A percentile compares a stretch with the other conserved stretches of the same genome.
Conservation (phyloP, 2,113 vertebrate genomes). For the Melanocharis versteri region DNA sequence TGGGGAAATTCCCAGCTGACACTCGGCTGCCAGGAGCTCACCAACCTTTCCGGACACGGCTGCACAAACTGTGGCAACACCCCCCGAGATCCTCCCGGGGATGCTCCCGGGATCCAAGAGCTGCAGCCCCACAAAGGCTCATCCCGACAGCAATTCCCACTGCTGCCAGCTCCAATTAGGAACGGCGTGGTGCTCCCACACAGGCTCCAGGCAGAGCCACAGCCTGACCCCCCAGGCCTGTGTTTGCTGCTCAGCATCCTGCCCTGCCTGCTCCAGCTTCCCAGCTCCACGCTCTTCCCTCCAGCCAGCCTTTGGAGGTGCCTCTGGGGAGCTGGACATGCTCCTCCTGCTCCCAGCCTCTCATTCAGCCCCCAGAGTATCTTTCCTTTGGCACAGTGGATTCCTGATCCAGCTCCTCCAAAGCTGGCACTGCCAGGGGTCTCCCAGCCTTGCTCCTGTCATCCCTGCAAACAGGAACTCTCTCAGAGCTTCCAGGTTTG, state of each 20-base stretch:
- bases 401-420: not conserved
- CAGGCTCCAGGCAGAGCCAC: no score
- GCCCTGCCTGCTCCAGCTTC: not conserved
- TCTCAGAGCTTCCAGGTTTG: not conserved
- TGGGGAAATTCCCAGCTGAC: not conserved
- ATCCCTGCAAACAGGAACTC: not conserved
- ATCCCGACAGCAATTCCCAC: accelerated
- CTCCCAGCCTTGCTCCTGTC: not conserved
- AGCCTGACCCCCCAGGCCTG: not conserved
- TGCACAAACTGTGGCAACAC: not conserved
- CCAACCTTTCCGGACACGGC: accelerated
- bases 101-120: accelerated
- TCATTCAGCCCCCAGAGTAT: not conserved
- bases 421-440: not conserved
- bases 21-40: not conserved
- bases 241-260: not conserved
- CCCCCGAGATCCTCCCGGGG: not conserved
- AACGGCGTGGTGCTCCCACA: accelerated
- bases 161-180: not conserved
- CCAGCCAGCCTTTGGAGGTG: not conserved
- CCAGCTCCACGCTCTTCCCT: not conserved
- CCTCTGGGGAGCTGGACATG: not conserved
- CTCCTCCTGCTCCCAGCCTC: not conserved
- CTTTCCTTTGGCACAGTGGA: accelerated
- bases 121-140: not conserved